Percentiles rank a stretch among this genome's conserved stretches.
Evolutionary conservation across 2,113 vertebrate genomes (phyloP).

Genomic region (Apodemus speciosus): DNA sequence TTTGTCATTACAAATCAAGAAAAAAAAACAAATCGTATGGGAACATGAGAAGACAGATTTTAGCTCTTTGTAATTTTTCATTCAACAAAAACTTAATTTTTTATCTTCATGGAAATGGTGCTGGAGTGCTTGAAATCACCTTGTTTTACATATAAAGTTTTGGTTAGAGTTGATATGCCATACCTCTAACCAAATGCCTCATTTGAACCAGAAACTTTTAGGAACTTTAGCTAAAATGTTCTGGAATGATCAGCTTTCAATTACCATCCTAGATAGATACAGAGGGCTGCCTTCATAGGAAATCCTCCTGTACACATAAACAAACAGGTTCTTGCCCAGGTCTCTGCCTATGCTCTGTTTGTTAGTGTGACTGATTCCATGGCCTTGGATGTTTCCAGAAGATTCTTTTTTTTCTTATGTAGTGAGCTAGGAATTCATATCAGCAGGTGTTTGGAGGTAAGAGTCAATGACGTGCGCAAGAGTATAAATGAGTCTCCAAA

Average conservation of each 20-base stretch:
- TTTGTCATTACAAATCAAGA: background rate
- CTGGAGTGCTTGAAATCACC: background rate
- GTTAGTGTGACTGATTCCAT: background rate
- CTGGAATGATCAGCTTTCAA: background rate
- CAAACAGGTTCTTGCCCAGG: background rate
- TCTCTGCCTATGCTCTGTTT: background rate
- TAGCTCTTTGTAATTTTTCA: background rate
- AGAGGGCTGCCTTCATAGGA: background rate
- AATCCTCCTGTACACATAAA: background rate
- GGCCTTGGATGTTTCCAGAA: background rate
- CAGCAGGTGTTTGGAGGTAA: constrained; percentile 5
- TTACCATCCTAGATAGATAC: background rate
- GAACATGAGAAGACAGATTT: background rate
- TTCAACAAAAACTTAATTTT: constrained; percentile 15
- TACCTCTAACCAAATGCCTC: background rate
- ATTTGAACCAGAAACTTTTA: background rate
- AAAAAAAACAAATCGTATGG: background rate
- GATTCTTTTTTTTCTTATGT: background rate
- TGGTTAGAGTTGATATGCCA: background rate
- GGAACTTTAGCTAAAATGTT: background rate
- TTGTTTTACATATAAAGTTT: background rate
- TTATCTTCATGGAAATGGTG: constrained; percentile 5
- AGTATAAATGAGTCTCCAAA: background rate
- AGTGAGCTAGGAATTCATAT: background rate
- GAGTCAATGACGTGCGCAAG: background rate